Conservation (phyloP, 1,140 invertebrate genomes). For the Ditylenchus dipsaci region DNA sequence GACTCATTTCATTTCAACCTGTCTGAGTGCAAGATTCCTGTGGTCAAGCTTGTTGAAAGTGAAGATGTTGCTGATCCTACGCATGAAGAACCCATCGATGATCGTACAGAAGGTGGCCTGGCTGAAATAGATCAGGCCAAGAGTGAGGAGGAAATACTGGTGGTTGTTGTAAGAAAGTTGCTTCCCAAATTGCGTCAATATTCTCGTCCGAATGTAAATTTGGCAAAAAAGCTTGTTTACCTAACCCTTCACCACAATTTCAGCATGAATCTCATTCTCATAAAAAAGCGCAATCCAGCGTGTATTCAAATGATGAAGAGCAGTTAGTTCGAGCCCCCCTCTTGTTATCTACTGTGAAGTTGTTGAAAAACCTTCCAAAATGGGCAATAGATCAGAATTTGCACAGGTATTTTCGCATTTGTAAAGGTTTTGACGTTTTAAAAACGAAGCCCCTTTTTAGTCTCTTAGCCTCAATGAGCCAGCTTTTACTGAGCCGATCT, state of each 20-base stretch:
- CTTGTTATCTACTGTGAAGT: conserved; percentile 81
- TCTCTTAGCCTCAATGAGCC: conserved; percentile 80
- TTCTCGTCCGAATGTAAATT: conserved; percentile 41
- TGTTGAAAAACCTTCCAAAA: conserved; percentile 78
- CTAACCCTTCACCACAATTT: conserved; percentile 9
- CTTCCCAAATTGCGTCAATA: conserved; percentile 46
- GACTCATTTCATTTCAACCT: conserved; percentile 86
- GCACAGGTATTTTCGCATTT: conserved; percentile 67
- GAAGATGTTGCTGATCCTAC: too few relatives aligned
- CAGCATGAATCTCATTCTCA: not conserved
- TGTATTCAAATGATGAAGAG: conserved; percentile 68
- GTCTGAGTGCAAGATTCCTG: conserved; percentile 10
- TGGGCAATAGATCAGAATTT: conserved; percentile 71
- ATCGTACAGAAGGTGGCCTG: not conserved
- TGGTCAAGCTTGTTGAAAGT: conserved; percentile 57
- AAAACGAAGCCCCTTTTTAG: too few relatives aligned
- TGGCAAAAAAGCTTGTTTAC: not conserved
- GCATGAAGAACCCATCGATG: conserved; percentile 8
- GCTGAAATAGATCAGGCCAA: not conserved
- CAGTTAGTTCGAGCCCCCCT: conserved; percentile 84
- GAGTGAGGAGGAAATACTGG: conserved; percentile 16
- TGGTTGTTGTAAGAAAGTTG: conserved; percentile 21
- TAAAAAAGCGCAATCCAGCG: conserved; percentile 10
- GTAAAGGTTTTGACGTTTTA: conserved; percentile 39
- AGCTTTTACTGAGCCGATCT: conserved; percentile 80